Percentiles rank a stretch among this genome's conserved stretches.
These are phyloP conservation scores for Sus cebifrons DNA, from an alignment of 2,797 vertebrate species.

Conservation along the genomic window DNA sequence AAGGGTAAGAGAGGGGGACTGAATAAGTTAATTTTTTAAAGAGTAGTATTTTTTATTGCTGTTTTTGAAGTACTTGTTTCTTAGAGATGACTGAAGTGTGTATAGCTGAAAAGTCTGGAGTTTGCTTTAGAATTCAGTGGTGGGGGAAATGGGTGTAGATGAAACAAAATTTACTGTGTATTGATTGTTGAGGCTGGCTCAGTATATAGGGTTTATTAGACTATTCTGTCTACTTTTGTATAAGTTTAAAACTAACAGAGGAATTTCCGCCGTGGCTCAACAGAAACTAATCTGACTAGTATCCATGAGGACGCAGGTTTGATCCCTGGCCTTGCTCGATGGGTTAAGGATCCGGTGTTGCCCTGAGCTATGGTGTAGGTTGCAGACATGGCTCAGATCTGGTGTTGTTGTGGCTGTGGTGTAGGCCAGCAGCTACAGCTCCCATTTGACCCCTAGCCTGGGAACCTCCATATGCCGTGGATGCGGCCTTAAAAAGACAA, in stretches of 20 bases:
- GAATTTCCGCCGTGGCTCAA: too few species aligned
- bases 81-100: not conserved
- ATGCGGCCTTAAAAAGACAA: too few species aligned
- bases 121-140: conserved; percentile 55
- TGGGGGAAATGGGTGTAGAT: conserved; percentile 6
- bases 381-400: too few species aligned
- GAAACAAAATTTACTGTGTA: not conserved
- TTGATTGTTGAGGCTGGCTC: not conserved
- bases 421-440: too few species aligned
- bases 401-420: too few species aligned
- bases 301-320: too few species aligned
- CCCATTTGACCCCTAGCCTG: too few species aligned
- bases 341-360: too few species aligned
- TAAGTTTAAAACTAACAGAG: conserved; percentile 37
- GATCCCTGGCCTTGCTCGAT: too few species aligned
- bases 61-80: conserved; percentile 44
- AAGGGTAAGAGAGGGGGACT: not conserved
- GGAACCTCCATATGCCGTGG: too few species aligned
- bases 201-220: not conserved
- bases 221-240: conserved; percentile 26
- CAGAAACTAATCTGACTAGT: too few species aligned
- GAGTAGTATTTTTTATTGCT: not conserved
- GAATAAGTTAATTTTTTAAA: conserved; percentile 7
- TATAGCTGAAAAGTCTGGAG: not conserved
- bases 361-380: too few species aligned